phyloP scores from a whole-genome alignment of 2,113 vertebrate species.

The Mormyrus iriodes region DNA sequence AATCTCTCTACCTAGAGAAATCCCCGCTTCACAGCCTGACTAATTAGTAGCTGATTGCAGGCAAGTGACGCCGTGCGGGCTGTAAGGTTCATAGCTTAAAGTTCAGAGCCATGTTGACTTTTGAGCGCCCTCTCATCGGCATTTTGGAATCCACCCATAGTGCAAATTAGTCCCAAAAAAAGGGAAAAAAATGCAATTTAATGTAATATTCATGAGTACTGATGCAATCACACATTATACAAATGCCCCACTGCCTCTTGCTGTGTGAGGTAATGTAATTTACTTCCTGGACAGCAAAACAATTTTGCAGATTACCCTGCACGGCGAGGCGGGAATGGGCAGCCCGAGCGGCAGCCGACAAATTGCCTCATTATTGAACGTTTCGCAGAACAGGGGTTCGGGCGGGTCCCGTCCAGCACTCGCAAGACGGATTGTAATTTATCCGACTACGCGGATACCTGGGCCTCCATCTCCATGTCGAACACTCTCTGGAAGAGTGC shows the following conservation, averaged over 20 bases:
- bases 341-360: constrained; percentile 24
- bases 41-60: background rate
- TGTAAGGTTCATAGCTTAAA: background rate
- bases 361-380: constrained; percentile 37
- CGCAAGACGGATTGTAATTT: constrained; percentile 28
- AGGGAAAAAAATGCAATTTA: background rate
- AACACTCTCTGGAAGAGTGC: background rate
- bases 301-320: constrained; percentile 34
- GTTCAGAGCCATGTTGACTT: background rate
- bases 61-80: background rate
- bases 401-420: constrained; percentile 17
- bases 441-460: constrained; percentile 20
- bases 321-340: constrained; percentile 17
- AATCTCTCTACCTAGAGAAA: background rate
- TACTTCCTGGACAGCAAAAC: constrained; percentile 30
- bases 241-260: constrained; percentile 23
- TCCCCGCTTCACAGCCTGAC: background rate
- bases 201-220: constrained; percentile 38
- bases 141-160: background rate
- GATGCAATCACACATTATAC: constrained; percentile 40
- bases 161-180: background rate
- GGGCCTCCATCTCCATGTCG: constrained; percentile 18
- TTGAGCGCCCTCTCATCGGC: background rate
- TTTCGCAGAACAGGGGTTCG: constrained; percentile 24
- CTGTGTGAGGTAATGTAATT: constrained; percentile 39